phyloP scores from a whole-genome alignment of 1,140 invertebrate genomes.

The Tribolium madens region DNA sequence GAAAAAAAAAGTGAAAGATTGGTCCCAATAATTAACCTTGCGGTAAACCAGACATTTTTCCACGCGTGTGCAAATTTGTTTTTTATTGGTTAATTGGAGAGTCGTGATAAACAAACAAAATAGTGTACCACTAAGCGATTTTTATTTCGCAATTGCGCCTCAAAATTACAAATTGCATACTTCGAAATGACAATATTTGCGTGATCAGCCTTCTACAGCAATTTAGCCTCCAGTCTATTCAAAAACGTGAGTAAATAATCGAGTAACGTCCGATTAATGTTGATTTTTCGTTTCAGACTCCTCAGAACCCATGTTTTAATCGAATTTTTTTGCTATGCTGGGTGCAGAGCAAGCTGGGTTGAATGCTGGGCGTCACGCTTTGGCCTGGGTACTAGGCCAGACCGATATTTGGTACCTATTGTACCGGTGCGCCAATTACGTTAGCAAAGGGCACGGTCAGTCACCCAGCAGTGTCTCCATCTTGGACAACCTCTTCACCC shows the following conservation, averaged over 20 bases:
- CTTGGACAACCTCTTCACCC: slow-evolving; percentile 67
- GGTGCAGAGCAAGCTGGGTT: slow-evolving; percentile 58
- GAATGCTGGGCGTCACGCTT: slow-evolving; percentile 65
- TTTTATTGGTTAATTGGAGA: not conserved
- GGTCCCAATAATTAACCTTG: not conserved
- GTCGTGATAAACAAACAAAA: not conserved
- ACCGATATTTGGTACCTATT: slow-evolving; percentile 67
- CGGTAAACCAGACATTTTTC: not conserved
- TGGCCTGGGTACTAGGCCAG: slow-evolving; percentile 67
- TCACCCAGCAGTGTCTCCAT: slow-evolving; percentile 65
- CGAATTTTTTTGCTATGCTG: slow-evolving; percentile 57
- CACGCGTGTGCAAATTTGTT: not conserved
- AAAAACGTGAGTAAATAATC: not conserved
- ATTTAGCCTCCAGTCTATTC: no score
- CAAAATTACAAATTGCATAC: not conserved
- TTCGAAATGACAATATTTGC: slow-evolving; percentile 13
- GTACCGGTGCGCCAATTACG: slow-evolving; percentile 68
- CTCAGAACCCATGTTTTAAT: not conserved
- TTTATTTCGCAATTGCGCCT: not conserved
- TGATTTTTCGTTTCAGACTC: not conserved
- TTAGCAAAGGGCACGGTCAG: slow-evolving; percentile 66
- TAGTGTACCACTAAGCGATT: not conserved
- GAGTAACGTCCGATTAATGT: not conserved
- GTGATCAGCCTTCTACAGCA: not conserved
- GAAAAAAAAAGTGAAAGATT: no score